Evolutionary conservation across 2,797 vertebrate genomes (phyloP), one percentile per base, ranked within the genome.

Genomic region (Ceryle rudis): DNA sequence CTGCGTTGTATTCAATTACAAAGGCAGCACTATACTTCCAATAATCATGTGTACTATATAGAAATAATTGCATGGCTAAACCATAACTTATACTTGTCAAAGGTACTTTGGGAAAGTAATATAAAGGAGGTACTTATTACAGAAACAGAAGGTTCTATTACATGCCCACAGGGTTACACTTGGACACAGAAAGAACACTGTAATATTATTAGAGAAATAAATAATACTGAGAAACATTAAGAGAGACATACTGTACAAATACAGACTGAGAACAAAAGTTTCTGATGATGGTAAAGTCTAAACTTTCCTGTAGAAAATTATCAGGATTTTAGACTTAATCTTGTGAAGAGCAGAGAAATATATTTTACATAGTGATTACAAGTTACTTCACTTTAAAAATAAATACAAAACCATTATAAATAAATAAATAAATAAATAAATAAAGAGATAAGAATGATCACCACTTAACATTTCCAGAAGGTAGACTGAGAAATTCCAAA

Each of bases 131-230:
- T 52, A 71, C 42, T 89, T 78, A 85, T 54, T 91, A 95, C 42
- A 90, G 77, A 81, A 95, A 89, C 60, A 89, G 64, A 20, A 85
- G 81, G 65, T 77, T 90, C 83, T 85, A 52, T 82, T 93, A 93
- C 75, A 93, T 79, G 91, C 60, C 39, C 74, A 17, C 2, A 85
- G 55, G 11, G 79, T 33, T 58, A 67, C 60, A 81, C 20, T 44
- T 62, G 72, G 75, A 60, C 65, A 67, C 49, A 81, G 67, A 75
- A 74, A 89, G 62, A 80, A 77, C 91, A 87, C 5, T 35, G n/a
- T 47, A 82, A 23, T 81, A 86, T 64, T 90, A 81, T 44, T 73
- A 71, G 31, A 92, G n/a, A 79, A 62, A 20, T 67, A 85, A 80
- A n/a, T 71, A 65, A 73, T 46, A 57, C 29, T 14, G 37, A 64